These are phyloP conservation scores for Tetrapedia diversipes DNA, from an alignment of 2,888 invertebrate genomes.

Conservation along the genomic window DNA sequence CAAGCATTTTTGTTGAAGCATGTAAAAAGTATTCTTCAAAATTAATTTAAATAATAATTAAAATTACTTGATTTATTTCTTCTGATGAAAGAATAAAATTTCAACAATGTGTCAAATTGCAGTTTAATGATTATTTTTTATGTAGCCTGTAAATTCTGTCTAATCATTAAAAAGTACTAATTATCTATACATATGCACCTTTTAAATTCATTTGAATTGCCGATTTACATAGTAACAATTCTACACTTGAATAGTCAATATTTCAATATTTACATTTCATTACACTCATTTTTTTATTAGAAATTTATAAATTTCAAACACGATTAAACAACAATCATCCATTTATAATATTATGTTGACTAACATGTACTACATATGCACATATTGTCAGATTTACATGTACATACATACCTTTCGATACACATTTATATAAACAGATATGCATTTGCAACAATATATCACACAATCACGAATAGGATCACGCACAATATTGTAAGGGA, in stretches of 20 bases:
- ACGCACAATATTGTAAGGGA: constrained; percentile 37
- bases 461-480: constrained; percentile 28
- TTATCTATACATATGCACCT: background rate
- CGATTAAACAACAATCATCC: background rate
- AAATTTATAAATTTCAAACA: background rate
- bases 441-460: constrained; percentile 14
- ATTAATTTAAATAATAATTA: background rate
- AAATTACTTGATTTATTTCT: background rate
- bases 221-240: background rate
- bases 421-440: constrained; percentile 11
- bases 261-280: background rate
- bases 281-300: background rate
- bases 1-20: background rate
- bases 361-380: background rate
- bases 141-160: too few relatives aligned
- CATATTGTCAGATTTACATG: constrained; percentile 11
- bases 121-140: background rate
- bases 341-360: background rate
- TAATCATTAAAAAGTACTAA: background rate
- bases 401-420: constrained; percentile 41
- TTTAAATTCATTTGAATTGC: background rate
- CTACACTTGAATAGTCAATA: background rate
- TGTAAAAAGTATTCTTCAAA: background rate
- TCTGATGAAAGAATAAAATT: background rate
- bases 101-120: background rate